These are phyloP conservation scores for Eudyptes chrysolophus DNA, from an alignment of 2,113 vertebrate species.

Conservation along the genomic window DNA sequence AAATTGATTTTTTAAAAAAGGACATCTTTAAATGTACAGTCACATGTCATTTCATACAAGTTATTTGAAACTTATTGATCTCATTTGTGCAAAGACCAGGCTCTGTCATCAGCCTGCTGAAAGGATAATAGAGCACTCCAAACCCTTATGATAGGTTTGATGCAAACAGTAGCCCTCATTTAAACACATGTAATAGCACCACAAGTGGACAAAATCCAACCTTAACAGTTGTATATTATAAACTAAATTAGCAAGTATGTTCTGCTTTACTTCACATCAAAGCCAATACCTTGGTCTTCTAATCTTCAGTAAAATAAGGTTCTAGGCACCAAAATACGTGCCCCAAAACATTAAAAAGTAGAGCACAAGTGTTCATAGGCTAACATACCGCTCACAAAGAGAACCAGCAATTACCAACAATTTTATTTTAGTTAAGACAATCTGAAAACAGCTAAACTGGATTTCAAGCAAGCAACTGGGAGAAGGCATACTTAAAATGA, in stretches of 20 bases:
- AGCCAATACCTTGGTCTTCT: conserved; percentile 42
- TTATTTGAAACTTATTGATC: conserved; percentile 81
- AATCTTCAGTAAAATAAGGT: conserved; percentile 66
- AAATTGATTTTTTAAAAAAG: conserved; percentile 71
- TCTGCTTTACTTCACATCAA: conserved; percentile 70
- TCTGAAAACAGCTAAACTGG: conserved; percentile 62
- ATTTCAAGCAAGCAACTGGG: conserved; percentile 49
- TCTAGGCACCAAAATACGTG: conserved; percentile 39
- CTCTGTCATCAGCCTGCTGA: conserved; percentile 74
- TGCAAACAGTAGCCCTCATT: conserved; percentile 73
- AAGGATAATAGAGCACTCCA: conserved; percentile 80
- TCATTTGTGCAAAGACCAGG: conserved; percentile 71
- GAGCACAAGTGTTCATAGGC: conserved; percentile 41
- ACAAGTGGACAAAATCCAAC: conserved; percentile 69
- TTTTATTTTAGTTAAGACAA: conserved; percentile 72
- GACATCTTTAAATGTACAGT: conserved; percentile 64
- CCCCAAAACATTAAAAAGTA: conserved; percentile 28
- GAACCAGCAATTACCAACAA: conserved; percentile 64
- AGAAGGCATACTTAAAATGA: conserved; percentile 64
- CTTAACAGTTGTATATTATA: conserved; percentile 63
- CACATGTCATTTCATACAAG: conserved; percentile 71
- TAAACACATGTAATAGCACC: conserved; percentile 70
- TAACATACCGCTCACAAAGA: conserved; percentile 42
- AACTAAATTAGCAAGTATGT: conserved; percentile 69
- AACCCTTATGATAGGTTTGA: conserved; percentile 75